phyloP scores from a whole-genome alignment of 1,140 invertebrate species.

The Trichonephila inaurata region DNA sequence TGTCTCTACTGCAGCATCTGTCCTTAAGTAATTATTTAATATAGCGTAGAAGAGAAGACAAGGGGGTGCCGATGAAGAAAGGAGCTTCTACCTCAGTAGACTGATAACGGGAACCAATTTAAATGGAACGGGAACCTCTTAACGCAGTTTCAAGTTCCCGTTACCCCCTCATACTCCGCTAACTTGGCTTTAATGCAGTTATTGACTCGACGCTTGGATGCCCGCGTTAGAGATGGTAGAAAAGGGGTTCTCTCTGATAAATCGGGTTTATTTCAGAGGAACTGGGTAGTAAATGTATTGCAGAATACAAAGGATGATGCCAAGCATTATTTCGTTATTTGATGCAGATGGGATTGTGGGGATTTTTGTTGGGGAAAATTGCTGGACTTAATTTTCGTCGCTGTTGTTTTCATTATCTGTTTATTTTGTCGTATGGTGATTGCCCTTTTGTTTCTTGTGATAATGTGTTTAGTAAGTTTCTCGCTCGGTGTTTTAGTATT shows the following conservation, averaged over 20 bases:
- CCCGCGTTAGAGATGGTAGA: neutral
- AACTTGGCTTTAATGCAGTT: constrained; percentile 34
- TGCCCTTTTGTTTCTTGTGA: neutral
- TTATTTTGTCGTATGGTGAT: neutral
- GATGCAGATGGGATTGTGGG: neutral
- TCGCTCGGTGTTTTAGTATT: too few species aligned
- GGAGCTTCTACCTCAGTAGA: neutral
- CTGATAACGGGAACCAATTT: constrained; percentile 43
- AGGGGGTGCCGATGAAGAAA: neutral
- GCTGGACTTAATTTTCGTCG: constrained; percentile 12
- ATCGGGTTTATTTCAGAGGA: constrained; percentile 30
- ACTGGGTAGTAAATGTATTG: neutral
- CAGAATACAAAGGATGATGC: neutral
- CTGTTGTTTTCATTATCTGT: neutral
- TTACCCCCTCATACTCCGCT: neutral
- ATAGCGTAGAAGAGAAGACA: constrained; percentile 8
- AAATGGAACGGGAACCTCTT: constrained; percentile 31
- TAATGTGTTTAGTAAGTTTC: too few species aligned
- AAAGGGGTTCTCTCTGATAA: neutral
- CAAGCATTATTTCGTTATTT: neutral
- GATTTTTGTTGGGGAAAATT: neutral
- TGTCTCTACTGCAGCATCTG: constrained; percentile 29
- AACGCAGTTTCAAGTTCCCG: constrained; percentile 38
- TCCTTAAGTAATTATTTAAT: constrained; percentile 42
- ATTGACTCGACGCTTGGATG: constrained; percentile 26